These are phyloP conservation scores for Dermatemys mawii DNA, from an alignment of 2,113 vertebrate species.

Conservation along the genomic window DNA sequence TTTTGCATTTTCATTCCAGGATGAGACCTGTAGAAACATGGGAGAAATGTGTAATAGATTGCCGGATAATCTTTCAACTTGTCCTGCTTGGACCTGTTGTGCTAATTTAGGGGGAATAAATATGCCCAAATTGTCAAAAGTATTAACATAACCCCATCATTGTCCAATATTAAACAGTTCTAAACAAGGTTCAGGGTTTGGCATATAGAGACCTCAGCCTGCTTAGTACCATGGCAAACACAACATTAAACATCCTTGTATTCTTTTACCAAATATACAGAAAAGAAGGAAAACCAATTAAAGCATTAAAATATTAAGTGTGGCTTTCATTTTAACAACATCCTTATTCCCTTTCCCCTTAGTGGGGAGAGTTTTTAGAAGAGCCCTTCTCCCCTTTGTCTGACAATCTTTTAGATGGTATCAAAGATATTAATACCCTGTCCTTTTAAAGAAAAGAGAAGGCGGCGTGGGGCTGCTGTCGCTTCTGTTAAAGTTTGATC, in stretches of 20 bases:
- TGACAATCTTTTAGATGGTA: not conserved
- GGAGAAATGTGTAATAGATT: not conserved
- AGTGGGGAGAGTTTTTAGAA: not conserved
- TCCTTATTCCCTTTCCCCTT: not conserved
- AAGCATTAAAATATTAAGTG: not conserved
- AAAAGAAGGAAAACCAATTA: not conserved
- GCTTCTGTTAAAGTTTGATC: not conserved
- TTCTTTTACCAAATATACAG: not conserved
- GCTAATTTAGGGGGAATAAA: not conserved
- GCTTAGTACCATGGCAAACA: not conserved
- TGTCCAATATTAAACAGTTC: not conserved
- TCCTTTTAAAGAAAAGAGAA: not conserved
- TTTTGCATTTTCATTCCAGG: not conserved
- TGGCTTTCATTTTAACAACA: not conserved
- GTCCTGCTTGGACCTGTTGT: not conserved
- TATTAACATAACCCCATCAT: not conserved
- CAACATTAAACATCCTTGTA: not conserved
- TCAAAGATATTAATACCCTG: not conserved
- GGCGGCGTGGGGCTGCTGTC: not conserved
- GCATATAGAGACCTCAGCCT: not conserved
- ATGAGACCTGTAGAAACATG: conserved; percentile 21
- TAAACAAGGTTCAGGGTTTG: not conserved
- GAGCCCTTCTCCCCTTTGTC: not conserved
- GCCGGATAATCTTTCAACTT: not conserved
- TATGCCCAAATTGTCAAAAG: not conserved